Percentiles rank a stretch among this genome's conserved stretches.
These are phyloP conservation scores for Rapana venosa DNA, from an alignment of 2,888 invertebrate genomes.

Conservation along the genomic window DNA sequence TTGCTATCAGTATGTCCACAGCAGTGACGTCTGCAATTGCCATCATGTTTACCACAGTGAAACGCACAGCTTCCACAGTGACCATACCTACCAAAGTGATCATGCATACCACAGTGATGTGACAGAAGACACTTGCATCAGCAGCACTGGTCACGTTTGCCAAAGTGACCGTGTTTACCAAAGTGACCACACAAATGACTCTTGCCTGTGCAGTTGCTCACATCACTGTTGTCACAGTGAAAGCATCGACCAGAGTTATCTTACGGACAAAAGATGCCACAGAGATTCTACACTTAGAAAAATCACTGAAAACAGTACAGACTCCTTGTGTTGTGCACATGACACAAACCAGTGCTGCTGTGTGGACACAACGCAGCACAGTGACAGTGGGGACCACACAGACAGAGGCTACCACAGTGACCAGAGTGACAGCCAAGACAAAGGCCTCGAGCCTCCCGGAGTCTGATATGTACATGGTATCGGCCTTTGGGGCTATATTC, in stretches of 20 bases:
- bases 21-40: too few relatives aligned
- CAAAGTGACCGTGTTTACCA: not conserved
- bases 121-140: not conserved
- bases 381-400: not conserved
- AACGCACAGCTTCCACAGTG: not conserved
- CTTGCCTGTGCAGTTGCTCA: not conserved
- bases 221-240: not conserved
- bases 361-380: not conserved
- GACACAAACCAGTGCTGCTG: too few relatives aligned
- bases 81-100: not conserved
- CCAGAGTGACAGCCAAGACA: not conserved
- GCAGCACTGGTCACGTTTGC: not conserved
- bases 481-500: too few relatives aligned
- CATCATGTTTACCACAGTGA: too few relatives aligned
- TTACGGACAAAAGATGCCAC: not conserved
- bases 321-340: not conserved
- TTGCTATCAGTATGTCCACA: not conserved
- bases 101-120: not conserved
- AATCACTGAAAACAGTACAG: not conserved
- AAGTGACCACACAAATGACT: not conserved
- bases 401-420: slow-evolving; percentile 22
- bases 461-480: too few relatives aligned
- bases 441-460: too few relatives aligned
- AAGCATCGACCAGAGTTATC: not conserved
- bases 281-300: not conserved